A percentile compares a stretch with the other conserved stretches of the same genome.
Conservation (phyloP, 2,888 invertebrate genomes). For the Frankliniella fusca region DNA sequence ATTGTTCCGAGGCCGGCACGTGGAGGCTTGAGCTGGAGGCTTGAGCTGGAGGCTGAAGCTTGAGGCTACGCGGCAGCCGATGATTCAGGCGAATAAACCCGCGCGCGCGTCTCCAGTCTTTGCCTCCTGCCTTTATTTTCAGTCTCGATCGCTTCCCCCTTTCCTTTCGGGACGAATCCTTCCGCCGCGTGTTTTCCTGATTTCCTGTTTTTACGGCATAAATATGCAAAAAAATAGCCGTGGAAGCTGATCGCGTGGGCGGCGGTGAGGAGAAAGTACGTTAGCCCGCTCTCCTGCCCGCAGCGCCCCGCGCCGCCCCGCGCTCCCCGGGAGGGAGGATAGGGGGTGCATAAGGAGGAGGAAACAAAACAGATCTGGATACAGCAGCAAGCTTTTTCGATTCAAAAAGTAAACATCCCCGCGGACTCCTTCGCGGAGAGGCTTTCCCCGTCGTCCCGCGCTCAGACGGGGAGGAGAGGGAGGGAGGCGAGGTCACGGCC, state of each 20-base stretch:
- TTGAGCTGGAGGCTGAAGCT: too few relatives aligned
- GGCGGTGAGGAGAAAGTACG: not conserved
- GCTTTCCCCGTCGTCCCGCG: too few relatives aligned
- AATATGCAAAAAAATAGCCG: slow-evolving; percentile 13
- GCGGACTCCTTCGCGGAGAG: too few relatives aligned
- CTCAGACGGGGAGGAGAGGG: too few relatives aligned
- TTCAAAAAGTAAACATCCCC: not conserved
- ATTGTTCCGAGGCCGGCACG: too few relatives aligned
- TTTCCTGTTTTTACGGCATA: slow-evolving; percentile 22
- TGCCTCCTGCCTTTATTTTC: not conserved
- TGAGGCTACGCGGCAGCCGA: too few relatives aligned
- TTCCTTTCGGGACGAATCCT: not conserved
- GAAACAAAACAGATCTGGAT: slow-evolving; percentile 10
- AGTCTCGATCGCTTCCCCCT: not conserved
- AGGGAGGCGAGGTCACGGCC: not conserved
- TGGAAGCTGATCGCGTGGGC: not conserved
- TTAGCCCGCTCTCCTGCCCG: not conserved
- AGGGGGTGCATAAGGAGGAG: not conserved
- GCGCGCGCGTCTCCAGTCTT: not conserved
- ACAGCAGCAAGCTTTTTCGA: slow-evolving; percentile 9
- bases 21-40: too few relatives aligned
- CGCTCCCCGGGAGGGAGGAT: not conserved
- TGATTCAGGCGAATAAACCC: not conserved
- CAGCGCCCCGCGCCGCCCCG: not conserved
- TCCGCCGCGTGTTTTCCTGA: not conserved